These are phyloP conservation scores for Bombus pascuorum DNA, from an alignment of 1,140 invertebrate species.

Conservation along the genomic window DNA sequence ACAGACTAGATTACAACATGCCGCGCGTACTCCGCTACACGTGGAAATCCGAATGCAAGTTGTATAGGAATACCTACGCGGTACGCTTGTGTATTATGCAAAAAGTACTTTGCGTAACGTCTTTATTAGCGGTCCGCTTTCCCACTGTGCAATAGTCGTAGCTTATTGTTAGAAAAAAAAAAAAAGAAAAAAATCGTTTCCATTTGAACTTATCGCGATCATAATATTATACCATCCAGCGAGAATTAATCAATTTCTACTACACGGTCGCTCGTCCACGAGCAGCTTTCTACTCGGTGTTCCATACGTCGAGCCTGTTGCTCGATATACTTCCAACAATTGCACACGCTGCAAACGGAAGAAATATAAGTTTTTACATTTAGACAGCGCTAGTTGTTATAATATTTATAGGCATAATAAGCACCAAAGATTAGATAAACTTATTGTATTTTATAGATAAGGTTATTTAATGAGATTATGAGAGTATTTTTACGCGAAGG, in stretches of 20 bases:
- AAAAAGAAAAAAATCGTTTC: conserved; percentile 25
- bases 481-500: neutral
- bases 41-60: conserved; percentile 48
- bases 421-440: neutral
- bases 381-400: neutral
- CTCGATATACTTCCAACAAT: conserved; percentile 9
- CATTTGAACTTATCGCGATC: conserved; percentile 49
- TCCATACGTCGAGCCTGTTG: conserved; percentile 1
- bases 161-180: neutral
- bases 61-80: conserved; percentile 43
- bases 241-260: conserved; percentile 52
- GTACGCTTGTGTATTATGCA: conserved; percentile 47
- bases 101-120: conserved; percentile 51
- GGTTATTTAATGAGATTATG: conserved; percentile 18
- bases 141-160: conserved; percentile 37
- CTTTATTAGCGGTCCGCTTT: conserved; percentile 53
- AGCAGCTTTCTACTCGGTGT: conserved; percentile 37
- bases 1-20: conserved; percentile 18
- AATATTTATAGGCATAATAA: conserved; percentile 5
- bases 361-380: neutral
- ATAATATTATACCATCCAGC: conserved; percentile 40
- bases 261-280: neutral
- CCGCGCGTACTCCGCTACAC: conserved; percentile 17
- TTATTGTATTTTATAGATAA: conserved; percentile 10
- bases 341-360: neutral